phyloP scores from a whole-genome alignment of 2,888 invertebrate species.

The Ophion slaviceki region DNA sequence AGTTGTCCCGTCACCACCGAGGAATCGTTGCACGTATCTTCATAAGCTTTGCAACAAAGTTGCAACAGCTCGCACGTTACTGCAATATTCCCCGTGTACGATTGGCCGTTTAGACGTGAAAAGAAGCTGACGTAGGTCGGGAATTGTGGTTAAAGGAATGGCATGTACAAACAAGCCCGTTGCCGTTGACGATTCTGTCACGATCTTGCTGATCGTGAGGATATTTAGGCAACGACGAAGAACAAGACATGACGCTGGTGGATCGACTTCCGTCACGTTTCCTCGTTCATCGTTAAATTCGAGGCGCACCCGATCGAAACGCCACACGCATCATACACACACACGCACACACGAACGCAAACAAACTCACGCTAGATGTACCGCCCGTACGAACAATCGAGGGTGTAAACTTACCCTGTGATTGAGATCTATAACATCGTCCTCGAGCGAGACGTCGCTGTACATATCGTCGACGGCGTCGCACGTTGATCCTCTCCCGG shows the following conservation, averaged over 20 bases:
- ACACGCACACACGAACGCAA: no score
- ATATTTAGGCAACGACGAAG: constrained; percentile 21
- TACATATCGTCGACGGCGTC: constrained; percentile 97
- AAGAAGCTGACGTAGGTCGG: background rate
- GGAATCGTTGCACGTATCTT: constrained; percentile 33
- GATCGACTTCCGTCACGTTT: background rate
- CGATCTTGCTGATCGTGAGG: background rate
- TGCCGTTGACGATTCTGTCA: constrained; percentile 7
- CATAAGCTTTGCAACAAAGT: constrained; percentile 56
- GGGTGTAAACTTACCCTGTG: constrained; percentile 89
- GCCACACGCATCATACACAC: no score
- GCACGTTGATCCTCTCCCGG: constrained; percentile 95
- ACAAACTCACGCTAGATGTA: background rate
- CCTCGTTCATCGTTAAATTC: no score
- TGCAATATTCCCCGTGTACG: constrained; percentile 23
- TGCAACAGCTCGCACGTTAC: constrained; percentile 52
- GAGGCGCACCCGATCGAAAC: no score
- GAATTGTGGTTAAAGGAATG: constrained; percentile 1
- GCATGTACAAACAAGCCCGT: constrained; percentile 21
- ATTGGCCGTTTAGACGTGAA: constrained; percentile 1
- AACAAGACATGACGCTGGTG: constrained; percentile 20
- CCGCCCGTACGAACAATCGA: constrained; percentile 47
- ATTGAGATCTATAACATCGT: constrained; percentile 97
- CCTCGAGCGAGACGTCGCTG: constrained; percentile 95
- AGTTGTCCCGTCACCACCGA: background rate